phyloP scores from a whole-genome alignment of 1,140 invertebrate species.

The Limonius californicus region DNA sequence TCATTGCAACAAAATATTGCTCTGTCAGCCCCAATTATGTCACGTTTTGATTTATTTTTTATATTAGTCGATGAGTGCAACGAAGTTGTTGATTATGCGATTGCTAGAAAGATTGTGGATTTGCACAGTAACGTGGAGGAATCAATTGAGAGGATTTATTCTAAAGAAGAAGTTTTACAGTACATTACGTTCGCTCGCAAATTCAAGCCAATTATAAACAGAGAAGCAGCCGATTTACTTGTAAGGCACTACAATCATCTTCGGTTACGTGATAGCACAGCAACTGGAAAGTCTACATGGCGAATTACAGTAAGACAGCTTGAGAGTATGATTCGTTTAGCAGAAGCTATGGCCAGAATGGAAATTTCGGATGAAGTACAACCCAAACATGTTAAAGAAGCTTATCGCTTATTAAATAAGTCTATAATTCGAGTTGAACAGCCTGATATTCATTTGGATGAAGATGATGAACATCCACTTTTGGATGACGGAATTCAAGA shows the following conservation, averaged over 20 bases:
- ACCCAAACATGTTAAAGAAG: conserved; percentile 89
- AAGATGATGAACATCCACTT: conserved; percentile 52
- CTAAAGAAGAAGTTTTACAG: conserved; percentile 80
- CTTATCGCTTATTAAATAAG: conserved; percentile 92
- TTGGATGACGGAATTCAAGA: conserved; percentile 42
- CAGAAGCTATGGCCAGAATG: conserved; percentile 94
- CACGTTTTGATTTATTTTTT: conserved; percentile 98
- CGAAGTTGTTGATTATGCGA: conserved; percentile 92
- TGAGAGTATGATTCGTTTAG: conserved; percentile 94
- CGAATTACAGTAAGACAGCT: conserved; percentile 98
- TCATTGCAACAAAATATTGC: conserved; percentile 94
- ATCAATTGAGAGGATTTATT: conserved; percentile 75
- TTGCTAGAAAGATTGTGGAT: conserved; percentile 93
- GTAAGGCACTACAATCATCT: conserved; percentile 88
- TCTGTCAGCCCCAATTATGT: conserved; percentile 97
- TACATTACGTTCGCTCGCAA: conserved; percentile 96
- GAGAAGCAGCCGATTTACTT: conserved; percentile 79
- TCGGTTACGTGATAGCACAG: conserved; percentile 74
- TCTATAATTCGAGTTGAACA: conserved; percentile 98
- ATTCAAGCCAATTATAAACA: conserved; percentile 89
- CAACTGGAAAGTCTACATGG: conserved; percentile 77
- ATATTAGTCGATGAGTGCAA: conserved; percentile 95
- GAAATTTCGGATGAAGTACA: conserved; percentile 88
- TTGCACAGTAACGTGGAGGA: conserved; percentile 80
- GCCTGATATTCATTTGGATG: conserved; percentile 90